Evolutionary conservation across 2,888 invertebrate species (phyloP).

Genomic region (Athrips mouffetella): DNA sequence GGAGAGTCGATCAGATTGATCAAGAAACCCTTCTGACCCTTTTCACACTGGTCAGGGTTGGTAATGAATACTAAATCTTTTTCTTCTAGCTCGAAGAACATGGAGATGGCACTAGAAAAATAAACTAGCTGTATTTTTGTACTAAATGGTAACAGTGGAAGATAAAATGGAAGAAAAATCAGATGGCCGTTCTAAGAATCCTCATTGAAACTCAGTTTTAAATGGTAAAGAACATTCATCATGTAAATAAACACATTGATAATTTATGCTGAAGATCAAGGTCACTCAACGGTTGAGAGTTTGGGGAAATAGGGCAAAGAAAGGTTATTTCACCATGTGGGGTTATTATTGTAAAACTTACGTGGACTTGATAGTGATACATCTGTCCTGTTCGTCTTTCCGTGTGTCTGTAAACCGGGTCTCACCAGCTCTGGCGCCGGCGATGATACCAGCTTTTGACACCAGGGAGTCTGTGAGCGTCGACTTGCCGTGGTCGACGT

Average conservation of each 20-base stretch:
- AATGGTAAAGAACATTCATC: constrained; percentile 79
- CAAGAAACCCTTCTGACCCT: constrained; percentile 95
- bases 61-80: constrained; percentile 97
- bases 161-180: constrained; percentile 32
- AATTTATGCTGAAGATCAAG: constrained; percentile 29
- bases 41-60: constrained; percentile 93
- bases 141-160: too few species aligned
- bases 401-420: constrained; percentile 99
- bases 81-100: constrained; percentile 98
- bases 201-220: constrained; percentile 58
- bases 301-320: constrained; percentile 12
- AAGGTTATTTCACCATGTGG: constrained; percentile 46
- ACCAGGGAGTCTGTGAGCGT: constrained; percentile 99
- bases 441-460: constrained; percentile 99
- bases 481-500: constrained; percentile 99
- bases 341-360: constrained; percentile 71
- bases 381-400: constrained; percentile 99
- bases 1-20: constrained; percentile 99
- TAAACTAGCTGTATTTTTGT: too few species aligned
- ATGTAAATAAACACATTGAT: constrained; percentile 28
- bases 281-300: constrained; percentile 18
- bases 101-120: constrained; percentile 93
- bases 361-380: constrained; percentile 99
- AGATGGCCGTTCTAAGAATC: constrained; percentile 80
- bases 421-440: constrained; percentile 98